Conservation (phyloP, 1,140 invertebrate genomes). For the Papilio helenus region DNA sequence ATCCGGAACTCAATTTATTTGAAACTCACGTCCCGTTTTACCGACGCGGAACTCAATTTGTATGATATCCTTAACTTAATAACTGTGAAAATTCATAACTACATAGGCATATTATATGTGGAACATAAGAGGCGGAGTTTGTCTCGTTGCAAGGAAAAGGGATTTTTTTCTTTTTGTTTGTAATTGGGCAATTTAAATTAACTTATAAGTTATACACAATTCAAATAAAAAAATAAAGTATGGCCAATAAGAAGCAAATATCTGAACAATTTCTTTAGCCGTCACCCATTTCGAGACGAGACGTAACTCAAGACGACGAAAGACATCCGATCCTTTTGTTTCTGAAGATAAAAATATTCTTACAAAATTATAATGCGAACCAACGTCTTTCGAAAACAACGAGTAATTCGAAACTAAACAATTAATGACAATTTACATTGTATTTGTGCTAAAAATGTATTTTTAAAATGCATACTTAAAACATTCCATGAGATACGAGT, state of each 20-base stretch:
- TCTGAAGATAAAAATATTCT: neutral
- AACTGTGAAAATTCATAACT: neutral
- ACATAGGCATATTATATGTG: neutral
- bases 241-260: neutral
- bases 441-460: too few relatives aligned
- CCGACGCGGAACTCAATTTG: neutral
- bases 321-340: neutral
- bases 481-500: too few relatives aligned
- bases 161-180: neutral
- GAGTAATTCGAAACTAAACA: too few relatives aligned
- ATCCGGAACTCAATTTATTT: neutral
- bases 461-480: too few relatives aligned
- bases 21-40: neutral
- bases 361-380: too few relatives aligned
- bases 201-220: neutral
- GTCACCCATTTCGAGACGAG: neutral
- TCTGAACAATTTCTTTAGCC: neutral
- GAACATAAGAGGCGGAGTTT: neutral
- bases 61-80: neutral
- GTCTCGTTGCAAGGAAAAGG: neutral
- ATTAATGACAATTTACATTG: too few relatives aligned
- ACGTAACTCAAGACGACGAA: neutral
- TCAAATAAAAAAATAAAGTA: neutral
- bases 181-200: neutral
- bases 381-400: too few relatives aligned